A percentile compares a stretch with the other conserved stretches of the same genome.
Conservation (phyloP, 2,888 invertebrate genomes). For the Drosophila meridiana region DNA sequence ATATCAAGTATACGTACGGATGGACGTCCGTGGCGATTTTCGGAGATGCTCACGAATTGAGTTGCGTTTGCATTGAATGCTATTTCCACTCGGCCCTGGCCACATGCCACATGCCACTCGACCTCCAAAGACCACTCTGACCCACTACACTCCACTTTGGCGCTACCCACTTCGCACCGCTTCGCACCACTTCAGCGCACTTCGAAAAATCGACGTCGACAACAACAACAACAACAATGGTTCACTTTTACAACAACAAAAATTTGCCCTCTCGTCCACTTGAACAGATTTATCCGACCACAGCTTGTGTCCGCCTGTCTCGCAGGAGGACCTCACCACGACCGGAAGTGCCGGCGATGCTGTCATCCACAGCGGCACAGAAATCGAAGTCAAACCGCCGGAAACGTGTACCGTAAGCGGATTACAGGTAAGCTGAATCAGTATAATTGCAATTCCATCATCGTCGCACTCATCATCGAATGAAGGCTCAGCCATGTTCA, state of each 20-base stretch:
- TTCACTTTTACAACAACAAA: constrained; percentile 27
- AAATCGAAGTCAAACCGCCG: constrained; percentile 88
- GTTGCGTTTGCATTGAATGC: constrained; percentile 51
- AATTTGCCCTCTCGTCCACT: constrained; percentile 64
- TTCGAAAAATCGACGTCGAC: constrained; percentile 45
- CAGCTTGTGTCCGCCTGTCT: constrained; percentile 83
- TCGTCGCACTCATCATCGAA: constrained; percentile 65
- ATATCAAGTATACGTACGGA: constrained; percentile 57
- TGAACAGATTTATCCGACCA: constrained; percentile 83
- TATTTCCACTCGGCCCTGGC: constrained; percentile 46
- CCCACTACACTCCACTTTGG: constrained; percentile 28
- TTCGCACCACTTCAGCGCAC: constrained; percentile 35
- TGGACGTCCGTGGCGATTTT: constrained; percentile 22
- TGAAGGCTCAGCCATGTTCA: constrained; percentile 44
- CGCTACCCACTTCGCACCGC: constrained; percentile 27
- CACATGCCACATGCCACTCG: constrained; percentile 27
- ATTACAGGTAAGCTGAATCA: constrained; percentile 89
- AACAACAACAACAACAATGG: constrained; percentile 34
- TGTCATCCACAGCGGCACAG: constrained; percentile 84
- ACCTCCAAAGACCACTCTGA: constrained; percentile 22
- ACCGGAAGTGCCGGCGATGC: constrained; percentile 78
- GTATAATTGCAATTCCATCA: constrained; percentile 76
- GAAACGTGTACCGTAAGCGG: constrained; percentile 85
- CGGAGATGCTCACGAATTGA: constrained; percentile 28
- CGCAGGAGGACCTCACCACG: constrained; percentile 82